Evolutionary conservation across 2,113 vertebrate genomes (phyloP).

Genomic region (Ariopsis seemanni): DNA sequence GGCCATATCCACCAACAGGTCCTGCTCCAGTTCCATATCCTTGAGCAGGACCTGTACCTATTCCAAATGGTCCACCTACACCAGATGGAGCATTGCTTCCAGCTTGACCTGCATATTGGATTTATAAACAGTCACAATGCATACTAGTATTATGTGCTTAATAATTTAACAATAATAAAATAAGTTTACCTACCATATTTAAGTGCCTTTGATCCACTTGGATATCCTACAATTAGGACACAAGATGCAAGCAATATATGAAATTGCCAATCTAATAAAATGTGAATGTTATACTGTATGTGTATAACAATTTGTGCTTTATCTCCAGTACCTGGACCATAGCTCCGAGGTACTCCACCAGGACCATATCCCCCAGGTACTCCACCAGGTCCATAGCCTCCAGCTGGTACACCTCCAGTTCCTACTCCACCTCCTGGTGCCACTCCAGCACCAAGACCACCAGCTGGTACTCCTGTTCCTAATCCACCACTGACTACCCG

Average conservation of each 20-base stretch:
- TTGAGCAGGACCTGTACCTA: slow-evolving; percentile 52
- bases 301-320: not conserved
- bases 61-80: slow-evolving; percentile 5
- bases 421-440: slow-evolving; percentile 41
- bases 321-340: slow-evolving; percentile 58
- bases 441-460: slow-evolving; percentile 33
- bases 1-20: slow-evolving; percentile 49
- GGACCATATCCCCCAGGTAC: slow-evolving; percentile 61
- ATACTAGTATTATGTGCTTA: not conserved
- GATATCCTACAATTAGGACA: slow-evolving; percentile 51
- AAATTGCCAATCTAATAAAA: not conserved
- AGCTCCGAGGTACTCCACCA: slow-evolving; percentile 59
- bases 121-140: not conserved
- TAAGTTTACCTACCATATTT: slow-evolving; percentile 53
- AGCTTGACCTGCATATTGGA: not conserved
- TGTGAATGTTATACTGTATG: not conserved
- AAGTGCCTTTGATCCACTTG: slow-evolving; percentile 58
- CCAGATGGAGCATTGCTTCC: not conserved
- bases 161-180: not conserved
- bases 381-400: slow-evolving; percentile 56
- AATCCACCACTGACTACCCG: slow-evolving; percentile 39
- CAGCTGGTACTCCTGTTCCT: slow-evolving; percentile 25
- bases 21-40: slow-evolving; percentile 47
- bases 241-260: slow-evolving; percentile 20
- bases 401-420: slow-evolving; percentile 55